Conservation (phyloP, 2,797 vertebrate genomes). For the Chaetophractus vellerosus region DNA sequence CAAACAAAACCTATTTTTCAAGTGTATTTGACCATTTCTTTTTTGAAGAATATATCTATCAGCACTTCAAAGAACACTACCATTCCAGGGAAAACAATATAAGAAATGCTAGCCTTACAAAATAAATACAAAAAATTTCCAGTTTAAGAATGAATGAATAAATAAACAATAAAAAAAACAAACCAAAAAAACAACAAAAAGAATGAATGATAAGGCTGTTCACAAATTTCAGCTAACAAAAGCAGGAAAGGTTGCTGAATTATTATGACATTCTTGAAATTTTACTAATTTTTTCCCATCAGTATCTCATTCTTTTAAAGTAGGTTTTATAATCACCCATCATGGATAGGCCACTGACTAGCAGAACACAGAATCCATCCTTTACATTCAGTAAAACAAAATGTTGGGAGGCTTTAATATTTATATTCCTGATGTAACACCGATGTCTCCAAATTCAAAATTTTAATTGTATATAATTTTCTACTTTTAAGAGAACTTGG, state of each 20-base stretch:
- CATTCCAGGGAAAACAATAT: slow-evolving; percentile 11
- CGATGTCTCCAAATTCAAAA: background rate
- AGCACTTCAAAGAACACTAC: background rate
- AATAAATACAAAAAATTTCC: slow-evolving; percentile 37
- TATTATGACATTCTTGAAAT: slow-evolving; percentile 46
- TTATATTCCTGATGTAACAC: background rate
- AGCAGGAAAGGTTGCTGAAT: background rate
- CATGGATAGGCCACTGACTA: background rate
- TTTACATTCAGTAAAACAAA: slow-evolving; percentile 8
- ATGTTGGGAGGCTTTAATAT: slow-evolving; percentile 24
- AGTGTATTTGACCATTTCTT: background rate
- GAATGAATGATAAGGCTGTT: background rate
- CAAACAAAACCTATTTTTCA: background rate
- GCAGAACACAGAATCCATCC: background rate
- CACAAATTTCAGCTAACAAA: slow-evolving; percentile 51
- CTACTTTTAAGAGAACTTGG: background rate
- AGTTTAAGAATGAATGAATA: slow-evolving; percentile 50
- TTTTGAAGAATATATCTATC: background rate
- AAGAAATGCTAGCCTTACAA: slow-evolving; percentile 18
- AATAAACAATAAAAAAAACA: no score
- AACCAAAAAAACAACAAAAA: no score
- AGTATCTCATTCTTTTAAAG: slow-evolving; percentile 17
- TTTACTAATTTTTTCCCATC: slow-evolving; percentile 15
- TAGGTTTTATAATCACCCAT: background rate
- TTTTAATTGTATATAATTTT: slow-evolving; percentile 11